Base-by-base conservation (phyloP, 2,888 invertebrate genomes). In the Athalia circularis region DNA sequence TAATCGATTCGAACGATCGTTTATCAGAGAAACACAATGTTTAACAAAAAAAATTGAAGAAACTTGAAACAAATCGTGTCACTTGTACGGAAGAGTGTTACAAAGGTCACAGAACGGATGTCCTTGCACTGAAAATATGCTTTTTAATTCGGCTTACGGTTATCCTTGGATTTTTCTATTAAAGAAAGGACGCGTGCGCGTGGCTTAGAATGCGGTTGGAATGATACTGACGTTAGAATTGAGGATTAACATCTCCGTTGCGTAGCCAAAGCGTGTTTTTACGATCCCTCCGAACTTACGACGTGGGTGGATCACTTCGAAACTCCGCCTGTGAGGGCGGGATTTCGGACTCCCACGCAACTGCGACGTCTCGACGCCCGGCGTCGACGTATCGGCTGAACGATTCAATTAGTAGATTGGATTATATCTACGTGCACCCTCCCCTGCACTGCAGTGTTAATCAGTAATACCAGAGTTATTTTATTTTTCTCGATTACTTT, bases 391-490 rank as follows among this genome's bases (percentile, higher is more conserved):
- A 64, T 64, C 75, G 75, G 62, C 29, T 75, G 29, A 52, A 62
- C 62, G 80, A 87, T 88, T 89, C 89, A 87, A 89, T 89, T 89
- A 88, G 87, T 85, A 86, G 88, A 89, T 89, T 89, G 88, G 77
- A 79, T 77, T 62, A 62, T 45, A 15, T 61, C 0, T 13, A 62
- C 15, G 29, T 62, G 15, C 15, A 62, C 13, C 61, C 61, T 9
- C 13, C 1, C 13, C 6, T 13, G 13, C 61, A 9, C 7, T 52
- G 52, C 11, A 29, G 29, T 29, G 29, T 29, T 29, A 29, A 29
- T 29, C 29, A 54, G 68, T 68, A 68, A 68, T 68, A 52, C 52
- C 7, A 54, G 29, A 68, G 68, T 52, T 68, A 52, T 54, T 68
- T 68, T 68, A 68, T 52, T 8, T 48, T n/a, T 54, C 50, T 50